Percentiles rank a stretch among this genome's conserved stretches.
Evolutionary conservation across 2,888 invertebrate species (phyloP).

Genomic region (Athrips mouffetella): DNA sequence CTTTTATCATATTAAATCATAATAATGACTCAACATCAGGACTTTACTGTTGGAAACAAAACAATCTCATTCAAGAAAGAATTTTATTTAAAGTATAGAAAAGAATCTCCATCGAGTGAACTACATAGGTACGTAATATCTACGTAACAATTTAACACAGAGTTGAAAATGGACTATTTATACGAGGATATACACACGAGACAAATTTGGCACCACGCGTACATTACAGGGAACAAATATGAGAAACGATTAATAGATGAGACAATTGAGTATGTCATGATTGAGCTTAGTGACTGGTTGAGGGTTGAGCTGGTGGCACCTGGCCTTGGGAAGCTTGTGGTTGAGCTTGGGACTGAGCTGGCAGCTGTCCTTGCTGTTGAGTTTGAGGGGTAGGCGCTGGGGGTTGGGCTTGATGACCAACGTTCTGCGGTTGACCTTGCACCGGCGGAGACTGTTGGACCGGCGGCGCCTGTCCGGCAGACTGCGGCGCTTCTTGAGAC

Average conservation of each 20-base stretch:
- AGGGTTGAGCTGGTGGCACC: conserved; percentile 22
- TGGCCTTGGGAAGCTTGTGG: conserved; percentile 8
- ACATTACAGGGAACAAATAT: not conserved
- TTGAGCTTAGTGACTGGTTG: not conserved
- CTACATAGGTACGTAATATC: not conserved
- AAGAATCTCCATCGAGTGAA: not conserved
- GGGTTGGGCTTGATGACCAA: not conserved
- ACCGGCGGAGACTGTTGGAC: conserved; percentile 16
- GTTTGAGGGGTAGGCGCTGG: too few species aligned
- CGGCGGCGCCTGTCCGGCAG: conserved; percentile 18
- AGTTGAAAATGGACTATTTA: too few species aligned
- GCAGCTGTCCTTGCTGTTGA: conserved; percentile 18
- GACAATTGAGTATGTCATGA: not conserved
- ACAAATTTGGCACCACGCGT: conserved; percentile 8
- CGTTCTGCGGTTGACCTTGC: too few species aligned
- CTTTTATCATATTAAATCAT: too few species aligned
- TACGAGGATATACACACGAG: too few species aligned
- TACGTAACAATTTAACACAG: not conserved
- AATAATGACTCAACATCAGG: too few species aligned
- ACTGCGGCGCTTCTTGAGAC: not conserved
- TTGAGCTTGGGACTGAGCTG: not conserved
- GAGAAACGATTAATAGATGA: not conserved
- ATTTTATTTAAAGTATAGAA: conserved; percentile 4
- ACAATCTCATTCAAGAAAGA: too few species aligned
- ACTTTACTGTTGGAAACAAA: too few species aligned